A percentile compares a stretch with the other conserved stretches of the same genome.
These are phyloP conservation scores for Drosophila virilis DNA, from an alignment of 1,140 invertebrate species.

Conservation along the genomic window DNA sequence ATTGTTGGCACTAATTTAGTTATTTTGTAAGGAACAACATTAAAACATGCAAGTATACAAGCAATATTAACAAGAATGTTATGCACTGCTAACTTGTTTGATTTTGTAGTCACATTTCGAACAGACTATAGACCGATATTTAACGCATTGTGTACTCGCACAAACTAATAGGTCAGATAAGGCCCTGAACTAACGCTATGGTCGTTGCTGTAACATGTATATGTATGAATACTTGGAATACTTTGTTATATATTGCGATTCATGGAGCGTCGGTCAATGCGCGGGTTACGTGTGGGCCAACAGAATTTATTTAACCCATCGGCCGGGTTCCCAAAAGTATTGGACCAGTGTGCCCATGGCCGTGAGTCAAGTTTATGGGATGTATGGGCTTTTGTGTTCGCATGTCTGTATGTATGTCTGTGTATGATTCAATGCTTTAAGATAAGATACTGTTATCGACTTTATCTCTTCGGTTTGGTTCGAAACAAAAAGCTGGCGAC, in stretches of 20 bases:
- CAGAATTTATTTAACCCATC: background rate
- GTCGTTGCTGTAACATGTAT: background rate
- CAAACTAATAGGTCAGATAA: background rate
- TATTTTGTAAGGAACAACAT: background rate
- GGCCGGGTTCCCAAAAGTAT: background rate
- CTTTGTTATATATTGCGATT: background rate
- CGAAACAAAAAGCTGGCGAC: conserved; percentile 12
- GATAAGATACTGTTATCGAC: conserved; percentile 78
- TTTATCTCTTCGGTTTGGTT: conserved; percentile 61
- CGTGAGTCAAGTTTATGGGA: conserved; percentile 16
- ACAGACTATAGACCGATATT: background rate
- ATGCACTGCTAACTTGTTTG: background rate
- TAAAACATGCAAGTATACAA: background rate
- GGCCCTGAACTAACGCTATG: background rate
- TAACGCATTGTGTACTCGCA: background rate
- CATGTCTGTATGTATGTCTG: conserved; percentile 8
- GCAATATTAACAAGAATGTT: background rate
- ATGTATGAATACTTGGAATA: background rate
- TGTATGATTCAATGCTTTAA: conserved; percentile 65
- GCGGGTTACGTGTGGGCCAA: no score
- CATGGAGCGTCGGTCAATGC: background rate
- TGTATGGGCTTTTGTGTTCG: background rate
- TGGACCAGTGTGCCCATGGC: background rate
- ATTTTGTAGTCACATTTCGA: background rate
- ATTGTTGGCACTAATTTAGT: no score